Conservation (phyloP, 2,888 invertebrate genomes). For the Teleogryllus oceanicus region DNA sequence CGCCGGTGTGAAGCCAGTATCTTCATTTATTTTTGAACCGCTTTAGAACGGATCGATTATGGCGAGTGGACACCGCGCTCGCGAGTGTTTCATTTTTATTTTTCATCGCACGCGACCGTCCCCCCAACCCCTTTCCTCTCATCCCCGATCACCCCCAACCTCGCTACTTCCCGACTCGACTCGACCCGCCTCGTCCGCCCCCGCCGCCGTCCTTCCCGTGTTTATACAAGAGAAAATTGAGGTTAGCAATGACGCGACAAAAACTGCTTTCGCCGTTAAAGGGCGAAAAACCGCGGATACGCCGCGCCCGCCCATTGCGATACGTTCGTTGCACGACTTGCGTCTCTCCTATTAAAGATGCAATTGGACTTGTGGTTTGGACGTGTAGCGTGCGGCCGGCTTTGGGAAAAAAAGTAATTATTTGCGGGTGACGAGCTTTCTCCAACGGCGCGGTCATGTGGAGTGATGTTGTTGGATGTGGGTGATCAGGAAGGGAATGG, state of each 20-base stretch:
- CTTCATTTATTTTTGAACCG: constrained; percentile 18
- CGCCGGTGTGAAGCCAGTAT: background rate
- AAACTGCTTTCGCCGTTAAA: background rate
- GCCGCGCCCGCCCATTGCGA: no score
- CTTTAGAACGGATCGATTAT: background rate
- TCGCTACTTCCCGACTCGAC: background rate
- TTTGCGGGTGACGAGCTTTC: no score
- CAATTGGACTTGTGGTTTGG: no score
- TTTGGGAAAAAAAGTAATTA: no score
- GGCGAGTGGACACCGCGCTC: background rate
- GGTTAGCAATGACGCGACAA: background rate
- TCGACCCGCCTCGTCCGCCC: background rate
- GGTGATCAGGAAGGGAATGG: no score
- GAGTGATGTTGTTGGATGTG: no score
- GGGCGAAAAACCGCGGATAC: background rate
- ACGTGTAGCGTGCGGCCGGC: no score
- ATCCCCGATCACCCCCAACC: background rate
- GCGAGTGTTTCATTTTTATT: background rate
- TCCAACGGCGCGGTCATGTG: no score
- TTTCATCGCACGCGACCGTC: background rate
- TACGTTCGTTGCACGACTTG: no score
- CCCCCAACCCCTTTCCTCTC: no score
- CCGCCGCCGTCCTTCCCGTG: background rate
- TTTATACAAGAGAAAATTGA: background rate
- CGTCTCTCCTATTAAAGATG: no score